Conservation (phyloP, 2,113 vertebrate genomes). For the Carollia perspicillata region DNA sequence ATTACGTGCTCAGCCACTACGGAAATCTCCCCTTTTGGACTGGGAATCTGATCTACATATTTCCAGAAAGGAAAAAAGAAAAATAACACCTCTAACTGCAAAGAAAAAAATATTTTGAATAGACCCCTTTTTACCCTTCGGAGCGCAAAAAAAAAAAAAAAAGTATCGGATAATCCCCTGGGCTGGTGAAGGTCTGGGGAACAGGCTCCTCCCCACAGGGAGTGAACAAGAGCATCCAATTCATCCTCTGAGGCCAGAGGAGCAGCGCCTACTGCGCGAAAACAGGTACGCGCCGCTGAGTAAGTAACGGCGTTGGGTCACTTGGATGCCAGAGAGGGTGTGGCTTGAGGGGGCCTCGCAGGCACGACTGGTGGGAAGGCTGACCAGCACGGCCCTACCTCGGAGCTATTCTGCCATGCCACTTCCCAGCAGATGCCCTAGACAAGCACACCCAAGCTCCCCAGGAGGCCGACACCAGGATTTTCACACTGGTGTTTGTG, state of each 20-base stretch:
- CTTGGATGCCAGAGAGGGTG: neutral
- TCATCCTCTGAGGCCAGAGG: neutral
- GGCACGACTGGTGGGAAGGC: too few species aligned
- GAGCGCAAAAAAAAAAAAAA: neutral
- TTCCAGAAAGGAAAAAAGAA: neutral
- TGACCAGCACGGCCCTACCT: neutral
- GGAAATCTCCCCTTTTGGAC: neutral
- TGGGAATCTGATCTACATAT: neutral
- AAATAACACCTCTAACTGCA: accelerated
- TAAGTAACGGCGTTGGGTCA: neutral
- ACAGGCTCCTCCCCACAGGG: neutral
- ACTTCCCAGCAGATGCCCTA: neutral
- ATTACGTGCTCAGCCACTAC: neutral
- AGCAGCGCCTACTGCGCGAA: neutral
- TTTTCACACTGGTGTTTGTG: neutral
- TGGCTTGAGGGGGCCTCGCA: neutral
- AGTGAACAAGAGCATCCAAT: neutral
- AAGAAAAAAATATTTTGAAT: neutral
- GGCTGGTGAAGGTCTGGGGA: neutral
- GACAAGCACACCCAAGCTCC: neutral
- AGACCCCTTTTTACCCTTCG: neutral
- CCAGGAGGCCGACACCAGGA: neutral
- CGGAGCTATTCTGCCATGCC: neutral
- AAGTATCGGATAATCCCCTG: neutral
- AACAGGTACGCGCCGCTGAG: neutral